Percentiles rank a stretch among this genome's conserved stretches.
Conservation (phyloP, 2,888 invertebrate genomes). For the Cosmopolites sordidus region DNA sequence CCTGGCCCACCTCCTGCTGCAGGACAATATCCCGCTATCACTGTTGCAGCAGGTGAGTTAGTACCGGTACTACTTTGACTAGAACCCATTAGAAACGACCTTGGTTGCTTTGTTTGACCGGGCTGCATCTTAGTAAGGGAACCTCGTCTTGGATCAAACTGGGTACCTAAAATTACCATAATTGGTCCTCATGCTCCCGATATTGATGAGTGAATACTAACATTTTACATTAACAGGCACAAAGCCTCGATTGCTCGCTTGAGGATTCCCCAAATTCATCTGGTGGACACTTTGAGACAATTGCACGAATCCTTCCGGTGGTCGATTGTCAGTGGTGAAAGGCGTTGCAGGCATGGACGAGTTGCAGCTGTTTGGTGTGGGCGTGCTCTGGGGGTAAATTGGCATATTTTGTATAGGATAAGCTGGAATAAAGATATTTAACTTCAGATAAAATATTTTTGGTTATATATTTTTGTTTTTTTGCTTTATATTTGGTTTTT, state of each 20-base stretch:
- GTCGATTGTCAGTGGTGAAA: slow-evolving; percentile 15
- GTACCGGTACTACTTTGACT: slow-evolving; percentile 47
- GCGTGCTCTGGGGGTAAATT: slow-evolving; percentile 27
- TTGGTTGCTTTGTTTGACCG: slow-evolving; percentile 3
- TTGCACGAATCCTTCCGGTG: slow-evolving; percentile 28
- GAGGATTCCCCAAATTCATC: slow-evolving; percentile 29
- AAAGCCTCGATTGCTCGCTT: slow-evolving; percentile 10
- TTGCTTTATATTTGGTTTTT: too few relatives aligned
- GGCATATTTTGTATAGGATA: slow-evolving; percentile 24
- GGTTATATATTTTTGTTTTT: too few relatives aligned
- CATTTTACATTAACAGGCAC: slow-evolving; percentile 19
- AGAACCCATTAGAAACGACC: slow-evolving; percentile 34
- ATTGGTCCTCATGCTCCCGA: too few relatives aligned
- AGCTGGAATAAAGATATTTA: too few relatives aligned
- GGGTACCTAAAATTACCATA: slow-evolving; percentile 10
- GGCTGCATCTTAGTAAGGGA: slow-evolving; percentile 16
- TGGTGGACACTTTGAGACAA: slow-evolving; percentile 37
- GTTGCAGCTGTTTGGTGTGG: slow-evolving; percentile 39
- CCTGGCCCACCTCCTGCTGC: slow-evolving; percentile 29
- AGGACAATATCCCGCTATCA: slow-evolving; percentile 43
- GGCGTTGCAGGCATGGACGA: slow-evolving; percentile 30
- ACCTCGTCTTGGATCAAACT: slow-evolving; percentile 16
- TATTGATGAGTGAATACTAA: too few relatives aligned
- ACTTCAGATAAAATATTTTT: too few relatives aligned
- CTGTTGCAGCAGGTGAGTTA: slow-evolving; percentile 46